phyloP scores from a whole-genome alignment of 2,888 invertebrate genomes.

The Amorpha juglandis region DNA sequence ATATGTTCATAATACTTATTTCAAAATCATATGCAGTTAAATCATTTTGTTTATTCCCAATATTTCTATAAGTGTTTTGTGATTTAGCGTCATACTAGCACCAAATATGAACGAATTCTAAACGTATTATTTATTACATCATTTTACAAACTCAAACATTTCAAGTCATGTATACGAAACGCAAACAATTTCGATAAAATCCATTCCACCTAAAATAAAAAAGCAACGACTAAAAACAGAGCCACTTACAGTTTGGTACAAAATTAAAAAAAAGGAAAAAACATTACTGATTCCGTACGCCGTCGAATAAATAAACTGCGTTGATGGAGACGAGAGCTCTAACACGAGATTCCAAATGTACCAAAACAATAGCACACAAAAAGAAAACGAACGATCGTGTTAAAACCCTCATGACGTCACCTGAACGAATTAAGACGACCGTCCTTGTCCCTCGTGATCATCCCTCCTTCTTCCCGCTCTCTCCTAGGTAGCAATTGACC shows the following conservation, averaged over 20 bases:
- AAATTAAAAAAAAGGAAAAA: constrained; percentile 37
- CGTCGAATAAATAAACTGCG: constrained; percentile 50
- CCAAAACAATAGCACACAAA: constrained; percentile 71
- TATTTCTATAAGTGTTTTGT: too few species aligned
- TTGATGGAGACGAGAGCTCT: constrained; percentile 48
- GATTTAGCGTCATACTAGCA: too few species aligned
- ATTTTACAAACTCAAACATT: not conserved
- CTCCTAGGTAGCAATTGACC: constrained; percentile 79
- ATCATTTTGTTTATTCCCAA: too few species aligned
- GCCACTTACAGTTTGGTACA: constrained; percentile 1
- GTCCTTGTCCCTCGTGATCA: constrained; percentile 63
- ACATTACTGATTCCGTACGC: constrained; percentile 56
- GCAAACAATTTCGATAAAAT: not conserved
- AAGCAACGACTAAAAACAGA: not conserved
- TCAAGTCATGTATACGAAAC: not conserved
- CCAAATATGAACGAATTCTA: not conserved
- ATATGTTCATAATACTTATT: too few species aligned
- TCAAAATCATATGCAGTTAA: not conserved
- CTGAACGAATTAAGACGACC: constrained; percentile 74
- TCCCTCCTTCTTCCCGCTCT: constrained; percentile 60
- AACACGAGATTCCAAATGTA: constrained; percentile 42
- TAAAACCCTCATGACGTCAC: constrained; percentile 79
- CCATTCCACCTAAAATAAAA: not conserved
- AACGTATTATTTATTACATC: not conserved
- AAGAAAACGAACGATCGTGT: constrained; percentile 69